These are phyloP conservation scores for Botia kubotai DNA, from an alignment of 2,797 vertebrate genomes.

Conservation along the genomic window DNA sequence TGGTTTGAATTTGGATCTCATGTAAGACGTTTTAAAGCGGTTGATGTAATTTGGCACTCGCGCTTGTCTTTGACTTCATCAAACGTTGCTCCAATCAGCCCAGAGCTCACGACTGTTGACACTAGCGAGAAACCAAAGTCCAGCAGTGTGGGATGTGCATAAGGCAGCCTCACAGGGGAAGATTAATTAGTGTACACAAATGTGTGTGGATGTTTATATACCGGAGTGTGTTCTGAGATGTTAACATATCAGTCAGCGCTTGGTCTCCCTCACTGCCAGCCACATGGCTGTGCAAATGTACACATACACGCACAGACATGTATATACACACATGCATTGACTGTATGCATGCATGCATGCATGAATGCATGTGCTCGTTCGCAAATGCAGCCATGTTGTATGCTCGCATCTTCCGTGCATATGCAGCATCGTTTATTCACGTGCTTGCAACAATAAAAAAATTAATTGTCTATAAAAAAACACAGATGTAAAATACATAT, in stretches of 20 bases:
- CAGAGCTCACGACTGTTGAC: conserved; percentile 60
- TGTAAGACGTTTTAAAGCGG: conserved; percentile 53
- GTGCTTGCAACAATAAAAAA: conserved; percentile 20
- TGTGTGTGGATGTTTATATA: conserved; percentile 67
- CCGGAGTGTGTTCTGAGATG: conserved; percentile 66
- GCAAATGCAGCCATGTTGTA: conserved; percentile 17
- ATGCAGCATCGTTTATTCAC: conserved; percentile 27
- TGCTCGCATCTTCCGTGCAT: conserved; percentile 7
- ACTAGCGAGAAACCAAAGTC: conserved; percentile 62
- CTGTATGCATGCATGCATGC: conserved; percentile 24
- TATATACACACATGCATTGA: conserved; percentile 20
- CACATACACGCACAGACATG: conserved; percentile 54
- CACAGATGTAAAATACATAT: conserved; percentile 32
- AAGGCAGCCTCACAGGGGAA: conserved; percentile 52
- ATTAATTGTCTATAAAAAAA: background rate
- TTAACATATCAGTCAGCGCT: conserved; percentile 66
- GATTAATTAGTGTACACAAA: conserved; percentile 69
- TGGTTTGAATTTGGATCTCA: conserved; percentile 51
- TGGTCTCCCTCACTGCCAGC: conserved; percentile 69
- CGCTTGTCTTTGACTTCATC: conserved; percentile 58
- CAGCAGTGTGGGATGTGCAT: conserved; percentile 28
- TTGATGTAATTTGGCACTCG: conserved; percentile 60
- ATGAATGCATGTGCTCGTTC: conserved; percentile 35
- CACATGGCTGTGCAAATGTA: conserved; percentile 69
- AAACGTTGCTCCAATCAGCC: conserved; percentile 59